phyloP scores from a whole-genome alignment of 2,797 vertebrate species.

The Gila robusta region DNA sequence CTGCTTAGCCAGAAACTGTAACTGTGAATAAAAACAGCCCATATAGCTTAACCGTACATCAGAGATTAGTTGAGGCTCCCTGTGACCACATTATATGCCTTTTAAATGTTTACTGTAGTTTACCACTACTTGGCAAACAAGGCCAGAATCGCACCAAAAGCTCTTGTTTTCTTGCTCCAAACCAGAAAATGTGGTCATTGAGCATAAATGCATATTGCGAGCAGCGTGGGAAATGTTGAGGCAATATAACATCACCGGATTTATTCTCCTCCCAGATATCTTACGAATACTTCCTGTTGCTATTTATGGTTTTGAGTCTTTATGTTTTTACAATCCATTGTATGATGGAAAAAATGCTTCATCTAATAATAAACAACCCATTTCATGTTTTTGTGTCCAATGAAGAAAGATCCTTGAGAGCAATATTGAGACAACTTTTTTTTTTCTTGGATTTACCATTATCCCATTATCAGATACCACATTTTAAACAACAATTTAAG shows the following conservation, averaged over 20 bases:
- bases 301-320: background rate
- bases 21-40: conserved; percentile 81
- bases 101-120: conserved; percentile 83
- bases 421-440: conserved; percentile 25
- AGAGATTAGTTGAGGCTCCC: conserved; percentile 80
- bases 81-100: conserved; percentile 76
- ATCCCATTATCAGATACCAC: background rate
- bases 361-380: conserved; percentile 23
- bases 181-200: conserved; percentile 67
- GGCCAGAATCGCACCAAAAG: conserved; percentile 67
- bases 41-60: conserved; percentile 77
- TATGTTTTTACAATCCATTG: background rate
- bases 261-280: conserved; percentile 28
- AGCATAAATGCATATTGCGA: conserved; percentile 55
- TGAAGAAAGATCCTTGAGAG: conserved; percentile 3
- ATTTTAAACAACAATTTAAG: background rate
- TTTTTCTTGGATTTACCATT: background rate
- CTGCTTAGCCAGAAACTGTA: conserved; percentile 79
- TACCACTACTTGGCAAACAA: conserved; percentile 75
- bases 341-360: background rate
- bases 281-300: conserved; percentile 12
- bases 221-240: conserved; percentile 73
- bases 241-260: conserved; percentile 44
- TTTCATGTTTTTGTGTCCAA: background rate
- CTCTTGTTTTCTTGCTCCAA: conserved; percentile 68